Conservation (phyloP, 2,113 vertebrate species). For the Equus przewalskii region DNA sequence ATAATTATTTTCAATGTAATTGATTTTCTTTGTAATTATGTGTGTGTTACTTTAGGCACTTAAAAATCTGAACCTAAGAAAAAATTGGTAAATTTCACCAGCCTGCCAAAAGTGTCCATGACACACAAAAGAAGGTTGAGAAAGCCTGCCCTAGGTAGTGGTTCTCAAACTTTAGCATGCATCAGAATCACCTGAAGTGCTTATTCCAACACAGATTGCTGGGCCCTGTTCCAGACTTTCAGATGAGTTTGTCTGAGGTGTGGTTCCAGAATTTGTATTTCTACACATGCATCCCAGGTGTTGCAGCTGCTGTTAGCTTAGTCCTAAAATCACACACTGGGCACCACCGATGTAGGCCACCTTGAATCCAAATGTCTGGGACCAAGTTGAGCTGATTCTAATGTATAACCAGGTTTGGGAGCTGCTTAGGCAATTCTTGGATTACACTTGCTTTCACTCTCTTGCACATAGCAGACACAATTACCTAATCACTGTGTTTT, state of each 20-base stretch:
- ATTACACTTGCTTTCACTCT: not conserved
- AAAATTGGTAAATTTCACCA: not conserved
- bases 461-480: not conserved
- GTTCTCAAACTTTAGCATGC: not conserved
- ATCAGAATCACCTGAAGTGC: not conserved
- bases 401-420: not conserved
- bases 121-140: not conserved
- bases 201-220: not conserved
- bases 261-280: not conserved
- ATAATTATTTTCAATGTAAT: not conserved
- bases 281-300: not conserved
- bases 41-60: not conserved
- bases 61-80: not conserved
- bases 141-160: accelerated
- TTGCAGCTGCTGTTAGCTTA: not conserved
- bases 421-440: not conserved
- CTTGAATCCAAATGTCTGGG: not conserved
- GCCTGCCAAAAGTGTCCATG: not conserved
- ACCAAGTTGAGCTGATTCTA: not conserved
- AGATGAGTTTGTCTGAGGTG: not conserved
- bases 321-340: not conserved
- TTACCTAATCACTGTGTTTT: not conserved
- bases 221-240: not conserved
- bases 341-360: not conserved
- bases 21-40: not conserved